A percentile compares a stretch with the other conserved stretches of the same genome.
phyloP scores from a whole-genome alignment of 1,140 invertebrate genomes.

The Littorina saxatilis region DNA sequence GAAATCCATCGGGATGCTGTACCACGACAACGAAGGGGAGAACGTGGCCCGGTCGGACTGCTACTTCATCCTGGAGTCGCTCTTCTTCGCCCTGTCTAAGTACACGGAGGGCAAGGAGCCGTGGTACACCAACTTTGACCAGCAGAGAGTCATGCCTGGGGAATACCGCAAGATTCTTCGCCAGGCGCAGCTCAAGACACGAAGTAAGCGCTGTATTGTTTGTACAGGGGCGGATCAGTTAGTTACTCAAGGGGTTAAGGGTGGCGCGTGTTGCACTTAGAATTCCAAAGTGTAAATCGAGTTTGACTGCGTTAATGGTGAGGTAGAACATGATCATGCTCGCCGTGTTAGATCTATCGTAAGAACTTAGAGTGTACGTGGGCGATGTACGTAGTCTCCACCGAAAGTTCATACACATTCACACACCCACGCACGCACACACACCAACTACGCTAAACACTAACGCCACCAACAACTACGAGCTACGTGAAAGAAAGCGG shows the following conservation, averaged over 20 bases:
- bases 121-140: constrained; percentile 82
- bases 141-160: constrained; percentile 61
- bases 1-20: constrained; percentile 79
- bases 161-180: constrained; percentile 69
- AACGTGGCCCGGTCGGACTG: constrained; percentile 50
- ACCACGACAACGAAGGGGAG: constrained; percentile 55
- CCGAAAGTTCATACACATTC: no score
- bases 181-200: constrained; percentile 45
- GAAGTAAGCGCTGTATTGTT: constrained; percentile 53
- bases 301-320: no score
- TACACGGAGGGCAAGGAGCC: constrained; percentile 64
- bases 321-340: no score
- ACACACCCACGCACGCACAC: constrained; percentile 14
- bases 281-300: no score
- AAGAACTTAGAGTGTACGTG: no score
- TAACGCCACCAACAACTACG: no score
- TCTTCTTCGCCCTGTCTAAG: constrained; percentile 52
- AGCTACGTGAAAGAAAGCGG: no score
- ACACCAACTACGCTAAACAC: no score
- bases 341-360: no score
- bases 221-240: not conserved
- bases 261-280: no score
- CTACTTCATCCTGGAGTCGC: constrained; percentile 65
- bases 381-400: no score
- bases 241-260: no score